phyloP scores from a whole-genome alignment of 2,888 invertebrate genomes.

The Spodoptera exigua region DNA sequence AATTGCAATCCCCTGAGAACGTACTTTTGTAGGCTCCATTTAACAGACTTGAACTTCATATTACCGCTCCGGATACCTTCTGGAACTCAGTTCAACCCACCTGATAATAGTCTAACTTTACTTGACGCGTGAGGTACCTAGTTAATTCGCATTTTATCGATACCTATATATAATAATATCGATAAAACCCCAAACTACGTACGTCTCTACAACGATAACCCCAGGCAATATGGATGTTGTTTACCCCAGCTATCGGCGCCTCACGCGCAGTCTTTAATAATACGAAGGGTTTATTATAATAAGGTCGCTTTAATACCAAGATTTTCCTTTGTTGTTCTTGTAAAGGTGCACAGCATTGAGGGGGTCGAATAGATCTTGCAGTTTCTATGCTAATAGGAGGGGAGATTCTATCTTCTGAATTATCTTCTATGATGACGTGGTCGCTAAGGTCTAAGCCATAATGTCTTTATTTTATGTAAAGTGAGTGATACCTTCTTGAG shows the following conservation, averaged over 20 bases:
- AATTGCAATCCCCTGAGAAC: no score
- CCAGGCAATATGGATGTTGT: conserved; percentile 78
- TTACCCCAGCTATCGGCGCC: conserved; percentile 72
- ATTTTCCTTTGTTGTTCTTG: conserved; percentile 51
- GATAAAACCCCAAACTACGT: conserved; percentile 11
- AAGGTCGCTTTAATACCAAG: conserved; percentile 48
- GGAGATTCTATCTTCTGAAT: no score
- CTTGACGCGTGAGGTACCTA: no score
- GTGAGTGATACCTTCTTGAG: no score
- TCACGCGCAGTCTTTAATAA: conserved; percentile 67
- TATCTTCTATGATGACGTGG: neutral
- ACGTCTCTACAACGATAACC: conserved; percentile 58
- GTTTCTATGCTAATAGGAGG: conserved; percentile 23
- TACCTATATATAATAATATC: conserved; percentile 17
- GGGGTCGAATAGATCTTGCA: conserved; percentile 5
- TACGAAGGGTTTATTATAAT: conserved; percentile 68
- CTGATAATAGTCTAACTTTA: no score
- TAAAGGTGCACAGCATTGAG: conserved; percentile 34
- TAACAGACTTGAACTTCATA: no score
- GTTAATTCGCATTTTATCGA: no score
- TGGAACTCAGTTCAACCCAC: no score
- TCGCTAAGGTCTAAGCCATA: no score
- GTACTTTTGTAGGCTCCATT: no score
- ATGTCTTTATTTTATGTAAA: no score
- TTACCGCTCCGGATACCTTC: no score